Evolutionary conservation across 2,797 vertebrate species (phyloP).

Genomic region (Rhynchonycteris naso): DNA sequence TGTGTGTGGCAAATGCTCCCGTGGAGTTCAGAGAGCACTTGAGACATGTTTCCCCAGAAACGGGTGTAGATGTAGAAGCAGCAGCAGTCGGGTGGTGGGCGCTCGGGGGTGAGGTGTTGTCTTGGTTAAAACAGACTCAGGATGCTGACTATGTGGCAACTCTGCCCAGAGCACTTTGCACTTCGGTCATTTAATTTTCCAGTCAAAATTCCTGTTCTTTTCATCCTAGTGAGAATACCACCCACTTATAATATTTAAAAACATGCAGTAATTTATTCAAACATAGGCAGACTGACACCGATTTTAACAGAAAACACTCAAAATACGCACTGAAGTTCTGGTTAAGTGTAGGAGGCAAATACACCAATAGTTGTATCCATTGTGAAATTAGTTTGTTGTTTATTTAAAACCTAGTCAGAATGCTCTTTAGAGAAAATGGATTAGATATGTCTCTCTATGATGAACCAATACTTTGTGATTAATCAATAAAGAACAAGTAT

Average conservation of each 20-base stretch:
- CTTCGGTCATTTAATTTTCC: not conserved
- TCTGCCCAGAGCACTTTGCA: not conserved
- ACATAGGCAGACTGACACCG: not conserved
- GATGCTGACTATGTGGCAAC: not conserved
- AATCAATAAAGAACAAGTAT: not conserved
- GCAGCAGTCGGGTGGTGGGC: rapidly evolving
- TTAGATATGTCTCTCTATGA: not conserved
- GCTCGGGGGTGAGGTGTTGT: rapidly evolving
- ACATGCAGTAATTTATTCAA: not conserved
- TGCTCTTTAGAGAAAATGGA: not conserved
- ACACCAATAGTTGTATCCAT: rapidly evolving
- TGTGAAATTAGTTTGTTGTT: not conserved
- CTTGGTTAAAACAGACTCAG: not conserved
- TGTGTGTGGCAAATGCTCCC: not conserved
- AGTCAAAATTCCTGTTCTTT: not conserved
- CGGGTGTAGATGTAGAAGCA: rapidly evolving
- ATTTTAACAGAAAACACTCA: not conserved
- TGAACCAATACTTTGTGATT: not conserved
- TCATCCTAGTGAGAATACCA: not conserved
- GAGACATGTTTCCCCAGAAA: not conserved
- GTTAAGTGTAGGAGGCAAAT: not conserved
- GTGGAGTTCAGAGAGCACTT: rapidly evolving
- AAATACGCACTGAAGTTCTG: not conserved
- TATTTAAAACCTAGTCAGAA: not conserved
- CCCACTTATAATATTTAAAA: not conserved